Evolutionary conservation across 2,888 invertebrate genomes (phyloP), one percentile per base, ranked within the genome.

Genomic region (Phaonia tiefii): DNA sequence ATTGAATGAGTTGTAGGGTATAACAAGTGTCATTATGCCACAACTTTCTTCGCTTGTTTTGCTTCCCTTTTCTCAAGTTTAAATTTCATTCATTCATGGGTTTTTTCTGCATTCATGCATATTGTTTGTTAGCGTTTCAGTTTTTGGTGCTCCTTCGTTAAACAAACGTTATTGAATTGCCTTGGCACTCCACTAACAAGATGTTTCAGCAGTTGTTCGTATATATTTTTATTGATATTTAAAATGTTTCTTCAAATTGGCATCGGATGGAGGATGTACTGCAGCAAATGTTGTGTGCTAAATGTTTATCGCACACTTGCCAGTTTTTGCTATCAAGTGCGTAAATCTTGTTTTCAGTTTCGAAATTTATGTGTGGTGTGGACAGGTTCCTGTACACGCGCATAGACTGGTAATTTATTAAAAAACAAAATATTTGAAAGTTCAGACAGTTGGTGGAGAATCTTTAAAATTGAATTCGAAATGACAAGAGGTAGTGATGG

Each of bases 11-110:
- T n/a, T n/a, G n/a, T 31, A 31, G 31, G 31, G 31, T 31, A 31
- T 8, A n/a, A n/a, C 31, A 31, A 31, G 8, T 31, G 8, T 31
- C 31, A 31, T 31, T 8, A 31, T 5, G 31, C 31, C 31, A 31
- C 31, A n/a, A n/a, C 31, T 31, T 31, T 31, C 4, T n/a, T n/a
- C n/a, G n/a, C 8, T 31, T 31, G 31, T 31, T 31, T 31, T 31
- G 82, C 15, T 83, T 85, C 82, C 84, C 81, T 60, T 49, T 75
- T 69, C 31, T 49, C n/a, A 81, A 78, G 83, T 78, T 83, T 82
- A 78, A 75, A 78, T 37, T 60, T 44, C 84, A 82, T 85, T 58
- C 39, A 37, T 60, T n/a, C n/a, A 10, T 26, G 60, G n/a, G n/a
- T n/a, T n/a, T 4, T 37, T 58, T 54, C 10, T 22, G 22, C 2